A percentile compares a stretch with the other conserved stretches of the same genome.
Evolutionary conservation across 2,113 vertebrate genomes (phyloP).

Genomic region (Natator depressus): DNA sequence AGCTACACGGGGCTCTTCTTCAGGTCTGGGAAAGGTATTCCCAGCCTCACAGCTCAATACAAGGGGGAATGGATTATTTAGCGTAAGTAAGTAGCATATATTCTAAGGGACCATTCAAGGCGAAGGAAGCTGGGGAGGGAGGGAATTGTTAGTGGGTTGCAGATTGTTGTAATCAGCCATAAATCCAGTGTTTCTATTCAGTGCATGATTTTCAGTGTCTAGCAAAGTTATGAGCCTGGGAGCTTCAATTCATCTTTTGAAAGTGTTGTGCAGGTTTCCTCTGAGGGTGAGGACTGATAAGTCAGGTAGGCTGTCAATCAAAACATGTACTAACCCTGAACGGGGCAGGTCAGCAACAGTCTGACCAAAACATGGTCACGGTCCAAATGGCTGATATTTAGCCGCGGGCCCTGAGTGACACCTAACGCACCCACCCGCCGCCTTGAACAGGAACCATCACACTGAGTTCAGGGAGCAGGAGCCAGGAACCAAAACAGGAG

Average conservation of each 20-base stretch:
- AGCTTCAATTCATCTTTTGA: not conserved
- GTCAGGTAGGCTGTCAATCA: not conserved
- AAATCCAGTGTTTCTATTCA: not conserved
- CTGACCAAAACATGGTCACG: not conserved
- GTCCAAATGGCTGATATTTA: not conserved
- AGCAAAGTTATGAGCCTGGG: not conserved
- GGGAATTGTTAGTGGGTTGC: too few relatives aligned
- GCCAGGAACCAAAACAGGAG: too few relatives aligned
- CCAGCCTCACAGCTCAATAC: too few relatives aligned
- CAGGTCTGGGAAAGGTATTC: too few relatives aligned
- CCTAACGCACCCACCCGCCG: not conserved
- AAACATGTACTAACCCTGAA: not conserved
- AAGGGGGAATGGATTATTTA: too few relatives aligned
- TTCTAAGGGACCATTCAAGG: too few relatives aligned
- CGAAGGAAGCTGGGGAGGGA: too few relatives aligned
- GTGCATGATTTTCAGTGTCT: not conserved
- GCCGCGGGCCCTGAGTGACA: not conserved
- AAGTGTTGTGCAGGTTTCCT: not conserved
- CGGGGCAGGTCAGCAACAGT: not conserved
- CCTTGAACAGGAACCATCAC: too few relatives aligned
- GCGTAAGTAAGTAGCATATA: too few relatives aligned
- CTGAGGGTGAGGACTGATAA: not conserved
- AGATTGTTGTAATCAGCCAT: too few relatives aligned
- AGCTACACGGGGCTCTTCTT: too few relatives aligned
- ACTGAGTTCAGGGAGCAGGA: too few relatives aligned